Percentiles rank a stretch among this genome's conserved stretches.
phyloP scores from a whole-genome alignment of 2,888 invertebrate genomes.

The Macrosoma leucophasiata region DNA sequence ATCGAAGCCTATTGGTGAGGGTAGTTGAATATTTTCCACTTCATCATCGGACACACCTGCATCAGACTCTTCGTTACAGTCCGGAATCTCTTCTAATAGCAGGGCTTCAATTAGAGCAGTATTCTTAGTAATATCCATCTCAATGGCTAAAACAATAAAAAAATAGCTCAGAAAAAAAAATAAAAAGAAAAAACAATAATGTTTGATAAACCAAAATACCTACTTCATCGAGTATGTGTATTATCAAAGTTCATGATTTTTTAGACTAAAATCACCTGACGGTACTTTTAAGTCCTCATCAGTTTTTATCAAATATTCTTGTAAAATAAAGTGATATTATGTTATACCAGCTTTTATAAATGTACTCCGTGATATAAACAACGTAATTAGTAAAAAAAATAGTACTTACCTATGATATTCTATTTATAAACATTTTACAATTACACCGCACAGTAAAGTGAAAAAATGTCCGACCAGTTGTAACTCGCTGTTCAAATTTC shows the following conservation, averaged over 20 bases:
- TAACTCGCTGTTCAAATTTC: constrained; percentile 6
- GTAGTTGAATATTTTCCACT: constrained; percentile 26
- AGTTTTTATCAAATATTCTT: constrained; percentile 6
- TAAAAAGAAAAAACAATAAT: constrained; percentile 15
- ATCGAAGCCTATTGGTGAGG: constrained; percentile 25
- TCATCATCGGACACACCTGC: constrained; percentile 25
- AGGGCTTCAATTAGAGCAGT: constrained; percentile 26
- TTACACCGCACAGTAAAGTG: constrained; percentile 8
- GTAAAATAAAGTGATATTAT: constrained; percentile 3
- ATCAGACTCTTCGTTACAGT: constrained; percentile 26
- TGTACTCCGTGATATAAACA: constrained; percentile 3
- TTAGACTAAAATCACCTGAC: constrained; percentile 6
- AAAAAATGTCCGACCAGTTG: constrained; percentile 10
- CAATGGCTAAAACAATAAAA: constrained; percentile 18
- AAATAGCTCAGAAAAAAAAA: constrained; percentile 17
- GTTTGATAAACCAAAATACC: constrained; percentile 17
- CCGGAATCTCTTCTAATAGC: constrained; percentile 25
- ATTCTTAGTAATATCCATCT: constrained; percentile 24
- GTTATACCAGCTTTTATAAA: constrained; percentile 1
- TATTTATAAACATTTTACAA: constrained; percentile 16
- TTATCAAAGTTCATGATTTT: constrained; percentile 1
- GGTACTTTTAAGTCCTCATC: constrained; percentile 6
- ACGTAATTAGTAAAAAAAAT: constrained; percentile 11
- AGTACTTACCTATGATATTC: constrained; percentile 16
- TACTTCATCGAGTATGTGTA: constrained; percentile 5